Percentiles rank a stretch among this genome's conserved stretches.
Evolutionary conservation across 2,888 invertebrate species (phyloP).

Genomic region (Eupelmus urozonus): DNA sequence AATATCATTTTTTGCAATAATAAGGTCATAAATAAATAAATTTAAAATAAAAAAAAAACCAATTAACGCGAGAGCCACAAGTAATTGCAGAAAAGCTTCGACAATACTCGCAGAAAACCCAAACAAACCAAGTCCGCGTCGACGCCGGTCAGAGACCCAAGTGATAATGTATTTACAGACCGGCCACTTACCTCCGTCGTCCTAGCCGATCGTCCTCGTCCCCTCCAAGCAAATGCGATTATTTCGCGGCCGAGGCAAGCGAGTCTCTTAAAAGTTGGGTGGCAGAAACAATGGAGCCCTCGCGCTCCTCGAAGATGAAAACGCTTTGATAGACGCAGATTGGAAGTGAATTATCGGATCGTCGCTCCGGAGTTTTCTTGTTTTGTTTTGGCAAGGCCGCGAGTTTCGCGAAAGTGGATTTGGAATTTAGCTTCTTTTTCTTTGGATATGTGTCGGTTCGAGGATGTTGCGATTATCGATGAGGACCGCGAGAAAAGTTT

Average conservation of each 20-base stretch:
- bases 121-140: background rate
- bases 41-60: too few species aligned
- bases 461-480: constrained; percentile 3
- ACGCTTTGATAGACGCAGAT: constrained; percentile 50
- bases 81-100: background rate
- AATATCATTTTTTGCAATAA: too few species aligned
- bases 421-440: constrained; percentile 27
- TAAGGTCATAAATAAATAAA: too few species aligned
- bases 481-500: constrained; percentile 8
- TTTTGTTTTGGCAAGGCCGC: constrained; percentile 20
- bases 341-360: constrained; percentile 55
- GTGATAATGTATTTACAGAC: constrained; percentile 48
- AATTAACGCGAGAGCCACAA: background rate
- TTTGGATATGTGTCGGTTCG: constrained; percentile 6
- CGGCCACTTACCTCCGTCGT: constrained; percentile 25
- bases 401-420: constrained; percentile 52
- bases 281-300: background rate
- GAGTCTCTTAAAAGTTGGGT: constrained; percentile 54
- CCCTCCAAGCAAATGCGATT: constrained; percentile 48
- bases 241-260: constrained; percentile 35
- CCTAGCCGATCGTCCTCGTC: constrained; percentile 16
- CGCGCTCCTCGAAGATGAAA: constrained; percentile 32
- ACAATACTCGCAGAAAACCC: background rate
- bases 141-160: background rate
- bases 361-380: constrained; percentile 16